Evolutionary conservation across 92 coral and sea anemone genomes (phyloP), one percentile per base, ranked within the genome.

Genomic region (Paragorgia papillata): DNA sequence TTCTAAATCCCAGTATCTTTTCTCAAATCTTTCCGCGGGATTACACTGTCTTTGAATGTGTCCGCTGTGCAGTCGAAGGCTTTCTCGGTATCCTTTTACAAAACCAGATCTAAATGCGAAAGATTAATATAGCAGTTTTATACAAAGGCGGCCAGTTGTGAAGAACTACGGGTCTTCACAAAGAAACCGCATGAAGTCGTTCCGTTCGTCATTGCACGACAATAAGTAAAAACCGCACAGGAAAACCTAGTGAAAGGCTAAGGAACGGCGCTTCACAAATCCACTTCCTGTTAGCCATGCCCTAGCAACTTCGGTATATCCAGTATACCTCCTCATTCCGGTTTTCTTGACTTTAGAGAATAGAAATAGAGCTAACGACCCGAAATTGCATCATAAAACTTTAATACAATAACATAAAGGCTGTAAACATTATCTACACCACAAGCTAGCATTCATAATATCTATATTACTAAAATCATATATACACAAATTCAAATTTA

Each of bases 361-460:
- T n/a, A n/a, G n/a, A n/a, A n/a, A n/a, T n/a, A n/a, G n/a, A n/a
- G n/a, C n/a, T n/a, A n/a, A n/a, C n/a, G n/a, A n/a, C n/a, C 26
- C 48, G 34, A 17, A 15, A 1, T 49, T 53, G 26, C 48, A 33
- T 71, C 78, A 53, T 71, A 71, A 53, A 71, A 71, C 43, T 71
- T 71, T 71, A 71, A 71, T 71, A 34, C 17, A 54, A 68, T 71
- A 30, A 46, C 54, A 71, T 53, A 55, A 71, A 69, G 59, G 61
- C 31, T 25, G 78, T 71, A 27, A 71, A 71, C 76, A 69, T 17
- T 66, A 68, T 68, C 75, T 68, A 43, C 75, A 37, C 59, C 78
- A 71, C 63, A 71, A 31, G 51, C 64, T 55, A 37, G 64, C 31
- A 55, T 32, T 71, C 75, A 51, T 53, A 50, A 53, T 29, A 53